Evolutionary conservation across 1,140 invertebrate genomes (phyloP).

Genomic region (Sipha flava): DNA sequence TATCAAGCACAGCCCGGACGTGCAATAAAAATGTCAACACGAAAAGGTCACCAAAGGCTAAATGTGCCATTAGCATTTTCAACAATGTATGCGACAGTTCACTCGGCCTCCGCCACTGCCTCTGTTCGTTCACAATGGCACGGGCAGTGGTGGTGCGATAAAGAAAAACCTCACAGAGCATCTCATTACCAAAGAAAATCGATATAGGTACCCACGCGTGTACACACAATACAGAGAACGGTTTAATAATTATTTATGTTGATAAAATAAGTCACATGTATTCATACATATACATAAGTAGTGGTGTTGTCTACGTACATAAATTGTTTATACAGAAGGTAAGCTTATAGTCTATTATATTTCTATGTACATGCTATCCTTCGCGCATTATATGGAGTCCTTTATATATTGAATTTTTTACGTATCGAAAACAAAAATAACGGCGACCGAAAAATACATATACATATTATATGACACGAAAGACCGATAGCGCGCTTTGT

Average conservation of each 20-base stretch:
- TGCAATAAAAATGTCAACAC: conserved; percentile 24
- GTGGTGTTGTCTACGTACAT: no score
- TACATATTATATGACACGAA: no score
- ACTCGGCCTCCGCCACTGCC: neutral
- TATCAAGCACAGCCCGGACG: neutral
- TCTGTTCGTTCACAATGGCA: neutral
- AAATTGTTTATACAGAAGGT: no score
- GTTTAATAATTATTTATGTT: neutral
- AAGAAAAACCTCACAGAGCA: neutral
- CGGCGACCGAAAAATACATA: no score
- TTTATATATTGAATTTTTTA: no score
- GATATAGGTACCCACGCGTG: neutral
- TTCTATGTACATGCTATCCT: neutral
- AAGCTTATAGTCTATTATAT: neutral
- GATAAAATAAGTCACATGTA: neutral
- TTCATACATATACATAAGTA: neutral
- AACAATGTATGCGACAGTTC: conserved; percentile 17
- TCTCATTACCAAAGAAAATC: conserved; percentile 18
- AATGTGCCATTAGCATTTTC: conserved; percentile 11
- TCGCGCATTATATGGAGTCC: no score
- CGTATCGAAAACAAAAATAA: no score
- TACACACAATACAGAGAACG: neutral
- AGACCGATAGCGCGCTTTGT: no score
- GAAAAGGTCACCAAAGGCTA: conserved; percentile 26
- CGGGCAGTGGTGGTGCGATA: neutral